Evolutionary conservation across 2,888 invertebrate genomes (phyloP), one percentile per base, ranked within the genome.

Genomic region (Mechanitis mazaeus): DNA sequence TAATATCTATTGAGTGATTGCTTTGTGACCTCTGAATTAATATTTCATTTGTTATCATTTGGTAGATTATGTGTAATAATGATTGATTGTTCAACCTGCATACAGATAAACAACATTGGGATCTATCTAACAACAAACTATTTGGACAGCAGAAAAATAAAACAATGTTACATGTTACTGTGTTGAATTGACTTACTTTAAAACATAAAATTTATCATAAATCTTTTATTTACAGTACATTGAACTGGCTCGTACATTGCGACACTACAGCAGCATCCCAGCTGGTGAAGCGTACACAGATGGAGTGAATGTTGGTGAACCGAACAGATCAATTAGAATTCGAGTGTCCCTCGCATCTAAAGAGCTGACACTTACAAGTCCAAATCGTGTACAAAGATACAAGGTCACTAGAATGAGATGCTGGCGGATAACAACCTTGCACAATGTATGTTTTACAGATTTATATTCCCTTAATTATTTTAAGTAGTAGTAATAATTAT

Each of bases 401-500:
- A 96, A 97, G 83, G 97, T 98, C 47, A 98, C 98, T 0, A 91
- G 98, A 72, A 98, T 99, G 95, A 93, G 97, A 63, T 98, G 98
- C 76, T 99, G 99, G 99, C 92, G 98, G 72, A 97, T 99, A 56
- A 97, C 97, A 31, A 96, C 97, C 1, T 90, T 94, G 72, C 95
- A 95, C 79, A 88, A 90, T 71, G 95, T 95, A 83, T 12, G 45
- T 47, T 4, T 33, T n/a, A 57, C 20, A 9, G 2, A n/a, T 38
- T 33, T 33, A 7, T 33, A 47, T 38, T 12, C 2, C 20, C 20
- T 20, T 20, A 20, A 20, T 20, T 20, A 20, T 20, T 20, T 20
- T 20, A 20, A 1, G 20, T 20, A 20, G 20, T 20, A 20, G 20
- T 20, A 20, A 20, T 20, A 20, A 20, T 20, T 20, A 0, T 20